phyloP scores from a whole-genome alignment of 1,140 invertebrate genomes.

The Euura lappo region DNA sequence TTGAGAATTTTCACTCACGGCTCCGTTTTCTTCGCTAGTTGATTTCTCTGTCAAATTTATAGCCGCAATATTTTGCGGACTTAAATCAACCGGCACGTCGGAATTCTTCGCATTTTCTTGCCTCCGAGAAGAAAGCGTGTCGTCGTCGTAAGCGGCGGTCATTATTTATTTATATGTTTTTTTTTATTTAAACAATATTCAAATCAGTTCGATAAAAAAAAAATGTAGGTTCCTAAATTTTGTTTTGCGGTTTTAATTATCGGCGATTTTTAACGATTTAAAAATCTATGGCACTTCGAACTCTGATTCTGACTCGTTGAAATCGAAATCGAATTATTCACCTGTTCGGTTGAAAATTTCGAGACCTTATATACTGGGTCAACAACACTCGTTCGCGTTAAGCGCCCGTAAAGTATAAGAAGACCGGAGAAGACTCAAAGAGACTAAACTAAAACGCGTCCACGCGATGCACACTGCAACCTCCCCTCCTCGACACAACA shows the following conservation, averaged over 20 bases:
- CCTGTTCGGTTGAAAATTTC: neutral
- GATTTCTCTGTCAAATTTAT: neutral
- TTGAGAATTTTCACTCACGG: neutral
- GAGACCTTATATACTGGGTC: neutral
- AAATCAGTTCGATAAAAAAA: neutral
- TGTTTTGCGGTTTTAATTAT: too few species aligned
- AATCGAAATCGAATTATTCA: neutral
- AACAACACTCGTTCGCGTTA: neutral
- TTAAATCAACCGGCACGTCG: neutral
- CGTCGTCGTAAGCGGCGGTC: neutral
- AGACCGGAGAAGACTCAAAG: conserved; percentile 1
- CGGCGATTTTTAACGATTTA: too few species aligned
- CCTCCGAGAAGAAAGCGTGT: neutral
- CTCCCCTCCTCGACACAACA: conserved; percentile 4
- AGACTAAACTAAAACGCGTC: conserved; percentile 4
- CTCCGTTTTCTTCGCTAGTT: neutral
- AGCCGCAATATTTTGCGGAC: neutral
- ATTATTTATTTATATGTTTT: neutral
- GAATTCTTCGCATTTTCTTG: neutral
- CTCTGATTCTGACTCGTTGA: neutral
- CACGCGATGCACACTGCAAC: conserved; percentile 3
- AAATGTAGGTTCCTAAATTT: too few species aligned
- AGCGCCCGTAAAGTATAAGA: neutral
- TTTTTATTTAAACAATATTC: neutral
- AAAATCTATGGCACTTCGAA: too few species aligned